phyloP scores from a whole-genome alignment of 2,797 vertebrate genomes.

The Cheirogaleus major region DNA sequence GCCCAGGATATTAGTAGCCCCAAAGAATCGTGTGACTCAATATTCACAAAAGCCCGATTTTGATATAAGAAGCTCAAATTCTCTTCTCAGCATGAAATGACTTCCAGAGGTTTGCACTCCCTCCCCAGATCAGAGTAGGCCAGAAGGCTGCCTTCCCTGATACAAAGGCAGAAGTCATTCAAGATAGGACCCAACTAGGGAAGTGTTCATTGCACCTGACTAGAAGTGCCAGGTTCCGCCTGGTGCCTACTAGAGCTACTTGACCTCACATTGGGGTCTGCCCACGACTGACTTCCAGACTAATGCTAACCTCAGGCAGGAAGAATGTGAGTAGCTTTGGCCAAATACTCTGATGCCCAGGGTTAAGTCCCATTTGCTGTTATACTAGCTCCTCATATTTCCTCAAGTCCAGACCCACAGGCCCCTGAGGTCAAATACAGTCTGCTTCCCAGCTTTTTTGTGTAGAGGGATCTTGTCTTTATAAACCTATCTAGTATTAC shows the following conservation, averaged over 20 bases:
- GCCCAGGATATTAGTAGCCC: background rate
- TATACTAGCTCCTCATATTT: background rate
- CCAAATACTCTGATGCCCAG: background rate
- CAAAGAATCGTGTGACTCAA: background rate
- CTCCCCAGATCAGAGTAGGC: background rate
- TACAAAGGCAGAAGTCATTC: background rate
- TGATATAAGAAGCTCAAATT: background rate
- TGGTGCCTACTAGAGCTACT: background rate
- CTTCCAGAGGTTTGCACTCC: background rate
- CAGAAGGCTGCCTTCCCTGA: background rate
- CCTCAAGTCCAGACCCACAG: background rate
- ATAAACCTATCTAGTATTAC: background rate
- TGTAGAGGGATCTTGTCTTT: background rate
- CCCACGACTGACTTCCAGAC: background rate
- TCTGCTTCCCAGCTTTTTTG: background rate
- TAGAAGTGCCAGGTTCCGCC: background rate
- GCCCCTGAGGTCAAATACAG: background rate
- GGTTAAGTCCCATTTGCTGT: background rate
- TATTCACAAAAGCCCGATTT: constrained; percentile 8
- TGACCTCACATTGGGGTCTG: background rate
- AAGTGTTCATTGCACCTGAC: background rate
- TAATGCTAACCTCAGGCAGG: background rate
- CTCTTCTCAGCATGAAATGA: constrained; percentile 15
- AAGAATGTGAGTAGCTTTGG: background rate
- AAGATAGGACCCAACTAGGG: background rate